Evolutionary conservation across 2,797 vertebrate species (phyloP), one percentile per base, ranked within the genome.

Genomic region (Apogon hyalosoma): DNA sequence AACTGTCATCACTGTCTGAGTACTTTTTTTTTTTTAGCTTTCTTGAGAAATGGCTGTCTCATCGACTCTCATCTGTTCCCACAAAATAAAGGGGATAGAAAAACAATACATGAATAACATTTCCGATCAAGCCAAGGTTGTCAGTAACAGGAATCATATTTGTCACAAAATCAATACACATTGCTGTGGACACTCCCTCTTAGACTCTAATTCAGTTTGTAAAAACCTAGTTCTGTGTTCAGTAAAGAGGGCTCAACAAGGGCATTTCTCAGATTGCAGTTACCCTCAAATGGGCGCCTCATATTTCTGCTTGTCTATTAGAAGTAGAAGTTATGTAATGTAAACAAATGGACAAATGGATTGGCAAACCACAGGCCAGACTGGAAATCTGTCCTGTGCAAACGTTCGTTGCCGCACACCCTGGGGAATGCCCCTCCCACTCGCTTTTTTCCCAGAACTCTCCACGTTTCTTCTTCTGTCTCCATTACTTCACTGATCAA

Each of bases 371-470:
- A 47, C 73, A 69, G 64, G 18, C 59, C 28, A 4, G 47, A 79
- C 76, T 73, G 79, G 72, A 88, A 84, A 67, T 73, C 69, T 83
- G 31, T 75, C 67, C 53, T 45, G 21, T 24, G 50, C 40, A 69
- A 80, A 74, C 74, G 71, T 61, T 48, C 57, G 18, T 52, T 2
- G 9, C 63, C 31, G 19, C 50, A 33, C 12, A 6, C 77, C 67
- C 63, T 10, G 33, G 66, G 80, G 77, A 78, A 59, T 8, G 12
- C 64, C 42, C 65, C 71, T 63, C 65, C 50, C 76, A 42, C 16
- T 6, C 57, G 42, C 28, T 41, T 42, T 63, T 45, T 90, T 90
- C 88, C 86, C 70, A 87, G 89, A 90, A 88, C 70, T 66, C 66
- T 60, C 50, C 51, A 55, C 31, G 51, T 83, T 77, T 76, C 36